Evolutionary conservation across 2,797 vertebrate species (phyloP), one percentile per base, ranked within the genome.

Genomic region (Perodicticus potto): DNA sequence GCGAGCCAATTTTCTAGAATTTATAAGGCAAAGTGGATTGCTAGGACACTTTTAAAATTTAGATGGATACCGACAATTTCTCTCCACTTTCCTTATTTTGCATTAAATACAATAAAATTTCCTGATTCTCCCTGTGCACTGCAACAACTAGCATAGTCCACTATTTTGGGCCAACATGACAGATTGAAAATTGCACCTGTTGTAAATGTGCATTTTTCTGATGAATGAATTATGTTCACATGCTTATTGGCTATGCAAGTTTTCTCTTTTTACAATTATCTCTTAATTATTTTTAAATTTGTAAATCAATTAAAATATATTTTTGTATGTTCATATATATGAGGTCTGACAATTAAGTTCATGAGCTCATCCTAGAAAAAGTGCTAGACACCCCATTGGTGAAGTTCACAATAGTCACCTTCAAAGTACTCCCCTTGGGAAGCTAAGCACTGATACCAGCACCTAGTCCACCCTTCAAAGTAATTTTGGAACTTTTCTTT

Each of bases 261-360:
- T 72, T 5, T 85, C 34, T 67, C 22, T 67, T 90, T 86, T 23
- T 32, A 76, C 73, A 83, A 40, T n/a, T 74, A 3, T 32, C 59
- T 91, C 53, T 25, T n/a, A 27, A 77, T 74, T 93, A 76, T 80
- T 93, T 91, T 63, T 6, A 91, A 76, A 73, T 49, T 12, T 85
- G 9, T 85, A 73, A 57, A 76, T 76, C n/a, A 5, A 74, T 86
- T 82, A 74, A n/a, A 82, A 22, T n/a, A 76, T 37, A 65, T 34
- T 88, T 80, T 45, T 32, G 40, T 34, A 70, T 86, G 5, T 72
- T 70, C 8, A 34, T 9, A 55, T 72, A 34, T 23, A 37, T 10
- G 49, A 49, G 49, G 49, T 49, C 49, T 49, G 49, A 49, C 49
- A n/a, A n/a, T n/a, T n/a, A 49, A 49, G 49, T 49, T 14, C 14